Evolutionary conservation across 1,140 invertebrate genomes (phyloP), one percentile per base, ranked within the genome.

Genomic region (Streblospio benedicti): DNA sequence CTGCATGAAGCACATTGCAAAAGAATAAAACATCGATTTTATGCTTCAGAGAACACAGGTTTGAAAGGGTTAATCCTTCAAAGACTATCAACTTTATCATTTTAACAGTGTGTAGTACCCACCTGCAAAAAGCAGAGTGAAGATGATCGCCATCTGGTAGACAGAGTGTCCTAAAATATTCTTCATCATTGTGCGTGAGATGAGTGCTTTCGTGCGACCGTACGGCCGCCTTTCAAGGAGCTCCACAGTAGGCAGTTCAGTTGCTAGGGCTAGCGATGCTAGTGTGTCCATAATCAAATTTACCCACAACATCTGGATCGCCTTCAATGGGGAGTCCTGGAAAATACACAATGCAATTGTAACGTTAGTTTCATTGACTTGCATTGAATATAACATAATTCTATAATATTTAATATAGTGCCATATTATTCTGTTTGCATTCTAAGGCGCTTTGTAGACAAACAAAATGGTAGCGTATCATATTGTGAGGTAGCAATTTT

Each of bases 231-330:
- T 84, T 60, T 91, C 81, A 52, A 98, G 81, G 63, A 98, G 83
- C 76, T 94, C 91, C 12, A 88, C 83, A 6, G 92, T 97, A 28
- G 95, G 94, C 81, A 96, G 79, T 82, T 98, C 94, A 23, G 94
- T 98, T 57, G 94, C 94, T 67, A 98, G 82, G 50, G 94, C 94
- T 62, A 98, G 83, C 0, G 94, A 97, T 59, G 94, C 95, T 55
- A 98, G 81, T 25, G 94, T 98, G 83, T 98, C 94, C 94, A 98
- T 98, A 73, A 98, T 98, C 47, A 98, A 82, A 78, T 98, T 98
- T 54, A 98, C 94, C 94, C 94, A 98, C 68, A 98, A 85, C 94
- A 98, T 97, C 85, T 97, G 94, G 47, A 97, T 93, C 68, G 94
- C 94, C 86, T 92, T 69, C 9, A 83, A 59, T 9, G 79, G 82